Evolutionary conservation across 1,140 invertebrate genomes (phyloP).

Genomic region (Pogonus chalceus): DNA sequence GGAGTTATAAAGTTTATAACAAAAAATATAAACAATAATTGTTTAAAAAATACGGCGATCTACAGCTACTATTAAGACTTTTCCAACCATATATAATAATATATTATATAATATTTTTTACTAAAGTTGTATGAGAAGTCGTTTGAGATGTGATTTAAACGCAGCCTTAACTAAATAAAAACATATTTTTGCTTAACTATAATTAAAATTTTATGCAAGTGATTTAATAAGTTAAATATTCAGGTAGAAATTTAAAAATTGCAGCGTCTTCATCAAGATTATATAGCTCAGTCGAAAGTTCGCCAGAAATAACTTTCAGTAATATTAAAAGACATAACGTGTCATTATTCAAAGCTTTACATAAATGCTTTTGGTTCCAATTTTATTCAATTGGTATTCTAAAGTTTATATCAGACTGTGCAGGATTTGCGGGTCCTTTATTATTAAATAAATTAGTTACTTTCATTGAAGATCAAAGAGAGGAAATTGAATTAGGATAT

Average conservation of each 20-base stretch:
- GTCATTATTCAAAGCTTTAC: constrained; percentile 62
- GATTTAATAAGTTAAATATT: not conserved
- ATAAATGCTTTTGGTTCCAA: constrained; percentile 72
- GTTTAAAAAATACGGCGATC: no score
- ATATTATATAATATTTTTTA: no score
- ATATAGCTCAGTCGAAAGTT: constrained; percentile 34
- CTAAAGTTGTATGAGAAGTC: no score
- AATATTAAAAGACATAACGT: constrained; percentile 38
- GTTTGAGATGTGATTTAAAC: no score
- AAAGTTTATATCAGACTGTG: constrained; percentile 72
- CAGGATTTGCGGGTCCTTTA: constrained; percentile 81
- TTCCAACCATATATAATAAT: no score
- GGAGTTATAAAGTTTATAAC: no score
- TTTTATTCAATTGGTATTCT: constrained; percentile 85
- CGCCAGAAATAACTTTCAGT: constrained; percentile 25
- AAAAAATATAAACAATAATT: no score
- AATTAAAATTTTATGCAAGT: no score
- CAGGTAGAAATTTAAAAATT: not conserved
- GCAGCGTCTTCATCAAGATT: constrained; percentile 19
- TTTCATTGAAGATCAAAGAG: constrained; percentile 66
- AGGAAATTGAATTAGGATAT: constrained; percentile 61
- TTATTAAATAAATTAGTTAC: constrained; percentile 72
- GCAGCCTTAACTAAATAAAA: no score
- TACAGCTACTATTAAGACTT: no score
- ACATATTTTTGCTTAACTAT: no score